These are phyloP conservation scores for Achroia grisella DNA, from an alignment of 1,140 invertebrate species.

Conservation along the genomic window DNA sequence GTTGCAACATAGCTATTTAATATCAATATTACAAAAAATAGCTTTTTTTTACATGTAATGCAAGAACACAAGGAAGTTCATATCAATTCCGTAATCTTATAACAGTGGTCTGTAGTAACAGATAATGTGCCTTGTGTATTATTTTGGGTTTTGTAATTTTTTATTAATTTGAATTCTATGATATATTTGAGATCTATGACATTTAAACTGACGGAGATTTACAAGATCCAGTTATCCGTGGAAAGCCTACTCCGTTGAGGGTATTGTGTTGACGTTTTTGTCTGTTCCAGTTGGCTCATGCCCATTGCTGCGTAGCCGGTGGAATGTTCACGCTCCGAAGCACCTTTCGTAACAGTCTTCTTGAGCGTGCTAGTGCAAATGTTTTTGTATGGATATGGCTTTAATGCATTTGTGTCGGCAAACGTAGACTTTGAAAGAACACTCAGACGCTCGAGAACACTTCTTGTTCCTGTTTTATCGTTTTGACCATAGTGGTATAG, in stretches of 20 bases:
- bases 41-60: no score
- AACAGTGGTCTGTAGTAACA: no score
- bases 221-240: slow-evolving; percentile 25
- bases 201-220: neutral
- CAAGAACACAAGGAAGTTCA: no score
- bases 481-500: no score
- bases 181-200: no score
- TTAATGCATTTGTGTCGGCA: slow-evolving; percentile 36
- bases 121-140: no score
- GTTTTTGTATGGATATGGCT: slow-evolving; percentile 52
- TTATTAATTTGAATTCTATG: no score
- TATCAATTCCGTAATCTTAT: no score
- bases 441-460: neutral
- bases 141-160: no score
- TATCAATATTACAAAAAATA: no score
- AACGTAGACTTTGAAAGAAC: neutral
- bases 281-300: slow-evolving; percentile 41
- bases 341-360: slow-evolving; percentile 62
- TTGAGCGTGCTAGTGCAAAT: slow-evolving; percentile 61
- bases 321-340: slow-evolving; percentile 67
- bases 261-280: slow-evolving; percentile 47
- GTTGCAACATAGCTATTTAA: no score
- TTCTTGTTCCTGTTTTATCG: neutral
- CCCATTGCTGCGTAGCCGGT: slow-evolving; percentile 32
- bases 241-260: slow-evolving; percentile 21